Evolutionary conservation across 2,888 invertebrate species (phyloP).

Genomic region (Volucella zonaria): DNA sequence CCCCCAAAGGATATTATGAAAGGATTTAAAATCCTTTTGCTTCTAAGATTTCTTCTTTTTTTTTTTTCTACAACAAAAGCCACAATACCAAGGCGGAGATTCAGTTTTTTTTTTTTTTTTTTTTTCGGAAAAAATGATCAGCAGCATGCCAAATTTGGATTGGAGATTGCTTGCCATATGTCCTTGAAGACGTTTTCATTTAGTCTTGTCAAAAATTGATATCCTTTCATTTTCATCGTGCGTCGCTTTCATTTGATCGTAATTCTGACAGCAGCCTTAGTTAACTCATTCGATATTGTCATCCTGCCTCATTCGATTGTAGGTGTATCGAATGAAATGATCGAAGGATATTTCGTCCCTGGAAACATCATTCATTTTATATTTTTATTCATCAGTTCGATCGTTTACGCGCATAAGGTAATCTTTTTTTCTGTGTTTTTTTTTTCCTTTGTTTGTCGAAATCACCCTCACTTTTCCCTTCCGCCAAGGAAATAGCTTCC

Average conservation of each 20-base stretch:
- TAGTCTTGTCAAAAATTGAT: constrained; percentile 60
- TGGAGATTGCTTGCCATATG: constrained; percentile 49
- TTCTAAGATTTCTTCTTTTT: background rate
- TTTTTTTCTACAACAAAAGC: constrained; percentile 48
- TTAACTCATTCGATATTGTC: constrained; percentile 22
- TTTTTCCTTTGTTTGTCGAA: constrained; percentile 4
- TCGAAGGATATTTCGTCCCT: constrained; percentile 52
- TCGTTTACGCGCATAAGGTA: constrained; percentile 62
- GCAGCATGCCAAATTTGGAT: constrained; percentile 36
- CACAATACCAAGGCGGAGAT: constrained; percentile 55
- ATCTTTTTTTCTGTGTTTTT: constrained; percentile 47
- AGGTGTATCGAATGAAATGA: constrained; percentile 72
- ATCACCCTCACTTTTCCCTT: constrained; percentile 56
- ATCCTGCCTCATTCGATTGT: constrained; percentile 53
- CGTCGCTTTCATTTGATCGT: constrained; percentile 55
- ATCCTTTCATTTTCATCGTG: constrained; percentile 68
- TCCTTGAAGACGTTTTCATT: constrained; percentile 69
- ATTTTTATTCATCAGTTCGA: constrained; percentile 60
- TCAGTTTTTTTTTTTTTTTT: constrained; percentile 13
- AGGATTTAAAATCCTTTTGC: constrained; percentile 66
- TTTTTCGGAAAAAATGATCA: constrained; percentile 1
- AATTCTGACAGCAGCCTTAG: constrained; percentile 44
- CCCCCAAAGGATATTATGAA: constrained; percentile 53
- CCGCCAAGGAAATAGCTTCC: constrained; percentile 52
- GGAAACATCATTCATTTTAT: constrained; percentile 15